Percentiles rank a stretch among this genome's conserved stretches.
These are phyloP conservation scores for Nannospalax galili DNA, from an alignment of 2,113 vertebrate species.

Conservation along the genomic window DNA sequence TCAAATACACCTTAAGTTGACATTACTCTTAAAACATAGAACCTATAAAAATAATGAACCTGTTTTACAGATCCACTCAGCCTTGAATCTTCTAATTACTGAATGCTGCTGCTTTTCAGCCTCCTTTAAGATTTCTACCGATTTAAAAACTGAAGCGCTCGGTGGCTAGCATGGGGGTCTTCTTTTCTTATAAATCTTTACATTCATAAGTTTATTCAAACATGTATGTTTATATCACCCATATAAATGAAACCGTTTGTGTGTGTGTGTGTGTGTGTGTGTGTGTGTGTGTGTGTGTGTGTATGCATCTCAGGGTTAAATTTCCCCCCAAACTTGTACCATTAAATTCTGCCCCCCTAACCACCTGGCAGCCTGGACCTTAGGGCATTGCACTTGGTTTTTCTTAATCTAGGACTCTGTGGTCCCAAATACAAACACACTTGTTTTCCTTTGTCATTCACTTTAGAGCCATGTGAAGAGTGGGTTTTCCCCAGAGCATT, in stretches of 20 bases:
- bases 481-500: neutral
- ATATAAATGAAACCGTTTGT: neutral
- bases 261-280: neutral
- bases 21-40: constrained; percentile 31
- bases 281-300: neutral
- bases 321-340: neutral
- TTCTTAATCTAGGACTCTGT: neutral
- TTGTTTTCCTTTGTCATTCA: neutral
- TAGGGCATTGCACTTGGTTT: neutral
- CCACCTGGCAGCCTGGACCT: neutral
- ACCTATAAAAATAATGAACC: neutral
- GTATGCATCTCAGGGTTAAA: neutral
- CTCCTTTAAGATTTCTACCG: neutral
- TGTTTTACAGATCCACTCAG: neutral
- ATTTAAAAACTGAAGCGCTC: neutral
- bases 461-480: neutral
- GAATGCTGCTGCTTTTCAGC: neutral
- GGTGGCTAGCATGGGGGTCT: neutral
- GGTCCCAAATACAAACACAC: neutral
- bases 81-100: neutral
- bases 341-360: neutral
- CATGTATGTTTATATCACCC: neutral
- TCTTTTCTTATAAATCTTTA: neutral
- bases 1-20: neutral
- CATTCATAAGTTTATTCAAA: neutral